phyloP scores from a whole-genome alignment of 2,888 invertebrate genomes.

The Trisateles emortualis region DNA sequence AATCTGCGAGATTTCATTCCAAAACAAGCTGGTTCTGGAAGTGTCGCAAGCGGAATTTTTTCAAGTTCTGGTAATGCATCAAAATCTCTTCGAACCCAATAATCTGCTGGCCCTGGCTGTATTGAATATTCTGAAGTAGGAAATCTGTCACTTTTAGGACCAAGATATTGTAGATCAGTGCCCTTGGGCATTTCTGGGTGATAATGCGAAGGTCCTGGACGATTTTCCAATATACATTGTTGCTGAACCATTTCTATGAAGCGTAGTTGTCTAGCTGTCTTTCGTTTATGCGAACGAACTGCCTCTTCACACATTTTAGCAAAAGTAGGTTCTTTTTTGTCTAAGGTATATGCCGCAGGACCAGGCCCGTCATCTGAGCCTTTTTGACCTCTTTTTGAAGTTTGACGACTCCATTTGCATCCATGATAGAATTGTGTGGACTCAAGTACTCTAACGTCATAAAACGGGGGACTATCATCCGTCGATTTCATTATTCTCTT shows the following conservation, averaged over 20 bases:
- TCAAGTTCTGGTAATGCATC: conserved; percentile 53
- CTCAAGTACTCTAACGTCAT: conserved; percentile 62
- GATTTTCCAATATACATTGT: conserved; percentile 59
- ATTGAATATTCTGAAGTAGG: conserved; percentile 36
- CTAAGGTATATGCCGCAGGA: conserved; percentile 66
- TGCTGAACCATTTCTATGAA: conserved; percentile 72
- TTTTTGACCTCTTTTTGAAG: conserved; percentile 51
- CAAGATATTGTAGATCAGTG: conserved; percentile 53
- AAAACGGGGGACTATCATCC: conserved; percentile 64
- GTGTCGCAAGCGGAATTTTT: conserved; percentile 54
- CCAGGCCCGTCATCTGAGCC: conserved; percentile 58
- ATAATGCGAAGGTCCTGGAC: conserved; percentile 71
- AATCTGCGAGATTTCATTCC: conserved; percentile 68
- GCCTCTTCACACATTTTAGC: conserved; percentile 65
- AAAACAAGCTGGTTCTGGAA: conserved; percentile 66
- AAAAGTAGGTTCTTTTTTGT: conserved; percentile 42
- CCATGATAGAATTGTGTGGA: conserved; percentile 70
- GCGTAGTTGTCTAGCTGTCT: conserved; percentile 68
- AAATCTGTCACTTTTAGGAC: conserved; percentile 67
- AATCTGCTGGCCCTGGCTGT: conserved; percentile 68
- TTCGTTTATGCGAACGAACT: conserved; percentile 60
- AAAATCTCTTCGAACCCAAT: conserved; percentile 67
- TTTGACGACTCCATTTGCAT: conserved; percentile 78
- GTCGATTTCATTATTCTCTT: conserved; percentile 41
- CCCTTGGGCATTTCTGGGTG: conserved; percentile 58